Evolutionary conservation across 2,113 vertebrate species (phyloP), one percentile per base, ranked within the genome.

Genomic region (Montifringilla adamsi): DNA sequence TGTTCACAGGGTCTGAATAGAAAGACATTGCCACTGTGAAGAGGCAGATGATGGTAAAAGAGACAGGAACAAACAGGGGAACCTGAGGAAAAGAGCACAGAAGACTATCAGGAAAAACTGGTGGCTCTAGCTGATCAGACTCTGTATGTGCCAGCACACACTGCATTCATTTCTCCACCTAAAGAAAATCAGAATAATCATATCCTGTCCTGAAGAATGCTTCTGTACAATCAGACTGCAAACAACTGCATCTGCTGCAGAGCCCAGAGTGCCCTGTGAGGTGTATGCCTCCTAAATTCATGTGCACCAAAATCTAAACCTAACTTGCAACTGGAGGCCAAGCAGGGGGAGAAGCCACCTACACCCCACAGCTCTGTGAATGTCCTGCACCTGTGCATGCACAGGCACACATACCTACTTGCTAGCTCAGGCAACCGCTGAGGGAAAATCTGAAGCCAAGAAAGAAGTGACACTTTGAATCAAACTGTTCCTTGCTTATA

Each of bases 21-120:
- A 98, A 97, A 27, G 98, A 98, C 96, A 97, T 97, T 35, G 86
- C 95, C 73, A 97, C 97, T 11, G 97, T 97, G 77, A 98, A 97
- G 84, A 98, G 97, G 95, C 97, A 97, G 77, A 96, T 95, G 78
- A 96, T 49, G 53, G 97, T 97, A 56, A 98, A 98, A 59, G 95
- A 93, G 55, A 97, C 33, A 18, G 98, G 98, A 82, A 98, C 37
- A 13, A 98, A 95, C 14, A 98, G 68, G 27, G 97, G 98, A 70
- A 98, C 97, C 97, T 98, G 60, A 13, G 35, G 50, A 67, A 50
- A 74, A 82, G 13, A 94, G 43, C 41, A 95, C 16, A 92, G 49
- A 41, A 47, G 9, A 52, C 23, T 68, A 10, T 82, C 35, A 64
- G 39, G 56, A 21, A 66, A 91, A 90, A 49, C 39, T 23, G n/a